A percentile compares a stretch with the other conserved stretches of the same genome.
phyloP scores from a whole-genome alignment of 2,797 vertebrate genomes.

The Muscicapa striata region DNA sequence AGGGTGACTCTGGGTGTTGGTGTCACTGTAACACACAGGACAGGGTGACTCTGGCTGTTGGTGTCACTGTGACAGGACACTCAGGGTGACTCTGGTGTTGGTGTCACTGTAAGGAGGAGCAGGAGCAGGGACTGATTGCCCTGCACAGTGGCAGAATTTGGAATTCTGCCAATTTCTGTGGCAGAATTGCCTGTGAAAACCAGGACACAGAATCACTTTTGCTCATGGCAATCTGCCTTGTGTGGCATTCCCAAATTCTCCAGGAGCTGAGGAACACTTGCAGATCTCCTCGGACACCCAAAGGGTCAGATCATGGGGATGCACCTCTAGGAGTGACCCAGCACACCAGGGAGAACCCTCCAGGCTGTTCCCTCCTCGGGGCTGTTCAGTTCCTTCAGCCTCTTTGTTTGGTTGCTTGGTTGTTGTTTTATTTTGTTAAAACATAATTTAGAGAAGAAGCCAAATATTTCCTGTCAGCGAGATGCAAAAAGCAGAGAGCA shows the following conservation, averaged over 20 bases:
- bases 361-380: no score
- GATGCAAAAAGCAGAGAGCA: neutral
- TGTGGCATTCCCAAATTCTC: neutral
- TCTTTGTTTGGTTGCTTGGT: rapidly evolving
- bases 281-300: neutral
- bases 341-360: rapidly evolving
- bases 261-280: rapidly evolving
- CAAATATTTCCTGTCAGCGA: neutral
- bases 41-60: neutral
- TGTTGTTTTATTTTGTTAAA: neutral
- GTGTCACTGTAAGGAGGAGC: no score
- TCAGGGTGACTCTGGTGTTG: neutral
- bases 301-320: neutral
- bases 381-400: neutral
- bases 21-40: neutral
- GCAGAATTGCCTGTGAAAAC: neutral
- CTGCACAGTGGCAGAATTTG: no score
- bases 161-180: no score
- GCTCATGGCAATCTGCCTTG: neutral
- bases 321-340: neutral
- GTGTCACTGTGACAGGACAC: neutral
- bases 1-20: no score
- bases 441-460: neutral
- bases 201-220: neutral
- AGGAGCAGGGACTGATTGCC: no score